Conservation (phyloP, 2,113 vertebrate genomes). For the Aramus guarauna region DNA sequence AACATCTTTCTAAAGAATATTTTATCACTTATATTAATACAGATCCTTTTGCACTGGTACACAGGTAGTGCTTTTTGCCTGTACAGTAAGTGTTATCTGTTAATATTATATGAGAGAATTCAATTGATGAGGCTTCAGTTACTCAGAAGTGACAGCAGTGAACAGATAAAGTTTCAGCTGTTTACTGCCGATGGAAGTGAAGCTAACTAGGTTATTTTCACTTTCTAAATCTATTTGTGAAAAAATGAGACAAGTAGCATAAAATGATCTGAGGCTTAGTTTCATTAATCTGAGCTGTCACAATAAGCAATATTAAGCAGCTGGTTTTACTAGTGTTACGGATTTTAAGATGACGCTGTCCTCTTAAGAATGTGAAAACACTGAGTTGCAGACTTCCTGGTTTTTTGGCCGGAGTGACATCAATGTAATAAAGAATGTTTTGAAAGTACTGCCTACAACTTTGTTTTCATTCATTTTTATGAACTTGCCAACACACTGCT, state of each 20-base stretch:
- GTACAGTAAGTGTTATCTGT: not conserved
- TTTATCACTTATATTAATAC: not conserved
- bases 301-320: not conserved
- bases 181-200: not conserved
- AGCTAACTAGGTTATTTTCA: not conserved
- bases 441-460: not conserved
- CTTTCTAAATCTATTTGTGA: not conserved
- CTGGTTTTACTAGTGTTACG: not conserved
- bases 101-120: not conserved
- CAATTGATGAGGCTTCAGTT: not conserved
- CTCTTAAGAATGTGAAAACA: not conserved
- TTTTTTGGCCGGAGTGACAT: not conserved
- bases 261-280: not conserved
- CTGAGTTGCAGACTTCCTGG: not conserved
- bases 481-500: not conserved
- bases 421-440: not conserved
- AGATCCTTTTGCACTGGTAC: not conserved
- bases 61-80: not conserved
- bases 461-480: slow-evolving; percentile 1
- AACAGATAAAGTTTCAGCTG: not conserved
- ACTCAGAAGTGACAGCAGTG: not conserved
- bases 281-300: not conserved
- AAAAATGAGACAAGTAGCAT: not conserved
- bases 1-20: not conserved
- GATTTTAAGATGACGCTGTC: not conserved